Evolutionary conservation across 2,888 invertebrate genomes (phyloP).

Genomic region (Dascillus cervinus): DNA sequence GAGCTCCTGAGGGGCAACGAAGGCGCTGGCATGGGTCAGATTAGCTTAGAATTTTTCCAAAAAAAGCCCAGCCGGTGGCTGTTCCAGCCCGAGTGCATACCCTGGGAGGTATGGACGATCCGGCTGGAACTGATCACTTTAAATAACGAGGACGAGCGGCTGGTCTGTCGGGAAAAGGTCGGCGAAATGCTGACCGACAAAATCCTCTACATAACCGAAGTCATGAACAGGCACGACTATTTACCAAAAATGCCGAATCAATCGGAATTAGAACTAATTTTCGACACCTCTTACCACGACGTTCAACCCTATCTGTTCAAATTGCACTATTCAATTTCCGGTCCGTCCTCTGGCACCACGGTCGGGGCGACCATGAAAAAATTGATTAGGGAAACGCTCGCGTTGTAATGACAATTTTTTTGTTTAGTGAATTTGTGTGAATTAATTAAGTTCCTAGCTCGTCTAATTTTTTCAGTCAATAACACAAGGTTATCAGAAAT

Average conservation of each 20-base stretch:
- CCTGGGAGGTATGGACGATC: conserved; percentile 99
- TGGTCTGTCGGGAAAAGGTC: conserved; percentile 78
- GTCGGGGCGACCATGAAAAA: conserved; percentile 87
- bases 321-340: conserved; percentile 75
- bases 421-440: conserved; percentile 6
- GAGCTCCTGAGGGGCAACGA: conserved; percentile 68
- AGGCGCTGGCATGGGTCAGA: conserved; percentile 64
- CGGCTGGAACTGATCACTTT: conserved; percentile 81
- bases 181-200: conserved; percentile 87
- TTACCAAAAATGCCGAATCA: conserved; percentile 93
- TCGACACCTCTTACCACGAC: conserved; percentile 87
- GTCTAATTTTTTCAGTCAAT: no score
- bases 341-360: conserved; percentile 63
- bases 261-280: conserved; percentile 86
- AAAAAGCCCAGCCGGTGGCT: conserved; percentile 85
- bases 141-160: conserved; percentile 79
- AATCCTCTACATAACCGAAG: conserved; percentile 88
- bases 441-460: conserved; percentile 1
- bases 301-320: conserved; percentile 97
- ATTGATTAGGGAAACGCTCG: conserved; percentile 78
- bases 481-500: no score
- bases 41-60: conserved; percentile 92
- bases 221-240: conserved; percentile 93
- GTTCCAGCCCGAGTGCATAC: conserved; percentile 84
- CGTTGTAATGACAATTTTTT: conserved; percentile 49